Base-by-base conservation (phyloP, 2,888 invertebrate species). In the Parnassius glacialis region DNA sequence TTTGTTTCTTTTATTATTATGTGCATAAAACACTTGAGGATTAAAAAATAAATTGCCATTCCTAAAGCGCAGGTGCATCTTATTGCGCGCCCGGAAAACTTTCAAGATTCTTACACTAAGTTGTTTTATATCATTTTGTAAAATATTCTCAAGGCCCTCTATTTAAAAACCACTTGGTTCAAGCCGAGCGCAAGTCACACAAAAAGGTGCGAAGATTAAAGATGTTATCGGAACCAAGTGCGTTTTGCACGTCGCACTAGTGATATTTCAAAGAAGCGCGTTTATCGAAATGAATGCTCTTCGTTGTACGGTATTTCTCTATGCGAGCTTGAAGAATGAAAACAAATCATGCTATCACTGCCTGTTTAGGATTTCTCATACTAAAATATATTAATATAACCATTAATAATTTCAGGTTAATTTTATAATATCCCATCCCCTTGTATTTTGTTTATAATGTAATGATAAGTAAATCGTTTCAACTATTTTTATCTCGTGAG, bases 201-300 rank as follows among this genome's bases (percentile, higher is more conserved):
- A 80, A 84, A 87, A 85, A 90, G 90, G 90, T 90, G 90, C 86
- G 88, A 90, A 85, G 88, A 90, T 90, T 90, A 85, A 88, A 90
- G 90, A 90, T 90, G 72, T 69, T 90, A 90, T 90, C 90, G 74
- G 80, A 63, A 67, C 73, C 74, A 72, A 84, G 87, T 89, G 89
- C 88, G 88, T 90, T 86, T 79, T 79, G 70, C 74, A 78, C 75
- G 75, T 75, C 80, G 81, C 76, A 75, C 72, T 69, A 73, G 67
- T 73, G 70, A 70, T 79, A 75, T 75, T 78, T 81, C 78, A 85
- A 78, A 81, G 79, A 43, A 54, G 43, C 42, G 25, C 48, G 44
- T 50, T 44, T 50, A 54, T 44, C 54, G 60, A 55, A 60, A 60
- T 60, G 60, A 54, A 60, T 48, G 43, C 43, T 50, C 10, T 16